phyloP scores from a whole-genome alignment of 2,888 invertebrate species.

The Diaprepes abbreviatus region DNA sequence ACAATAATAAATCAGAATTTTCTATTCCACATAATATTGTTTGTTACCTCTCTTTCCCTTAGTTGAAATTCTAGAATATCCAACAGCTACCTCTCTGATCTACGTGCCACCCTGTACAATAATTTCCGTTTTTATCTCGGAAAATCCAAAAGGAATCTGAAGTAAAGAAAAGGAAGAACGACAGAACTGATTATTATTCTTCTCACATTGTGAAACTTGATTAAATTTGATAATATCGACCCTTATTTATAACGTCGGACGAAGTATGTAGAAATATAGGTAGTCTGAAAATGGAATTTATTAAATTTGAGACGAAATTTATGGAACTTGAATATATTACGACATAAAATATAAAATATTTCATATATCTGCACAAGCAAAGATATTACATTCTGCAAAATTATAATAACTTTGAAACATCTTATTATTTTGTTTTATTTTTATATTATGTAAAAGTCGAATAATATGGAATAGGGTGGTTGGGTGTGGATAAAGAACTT shows the following conservation, averaged over 20 bases:
- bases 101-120: constrained; percentile 2
- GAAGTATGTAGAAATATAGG: constrained; percentile 49
- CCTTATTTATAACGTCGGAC: constrained; percentile 47
- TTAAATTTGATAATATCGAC: constrained; percentile 52
- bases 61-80: too few species aligned
- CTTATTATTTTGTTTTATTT: constrained; percentile 23
- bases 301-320: constrained; percentile 48
- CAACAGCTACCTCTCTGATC: too few species aligned
- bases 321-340: constrained; percentile 48
- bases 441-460: constrained; percentile 8
- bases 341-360: constrained; percentile 44
- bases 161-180: constrained; percentile 34
- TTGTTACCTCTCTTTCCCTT: too few species aligned
- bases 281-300: constrained; percentile 49
- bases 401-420: constrained; percentile 39
- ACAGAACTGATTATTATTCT: constrained; percentile 46
- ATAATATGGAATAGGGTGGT: too few species aligned
- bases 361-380: constrained; percentile 42
- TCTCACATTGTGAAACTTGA: constrained; percentile 48
- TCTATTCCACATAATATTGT: too few species aligned
- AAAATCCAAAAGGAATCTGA: constrained; percentile 20
- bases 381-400: constrained; percentile 46
- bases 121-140: constrained; percentile 32
- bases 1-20: too few species aligned
- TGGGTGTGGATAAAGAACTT: too few species aligned